Base-by-base conservation (phyloP, 2,797 vertebrate genomes). In the Chiloscyllium punctatum region DNA sequence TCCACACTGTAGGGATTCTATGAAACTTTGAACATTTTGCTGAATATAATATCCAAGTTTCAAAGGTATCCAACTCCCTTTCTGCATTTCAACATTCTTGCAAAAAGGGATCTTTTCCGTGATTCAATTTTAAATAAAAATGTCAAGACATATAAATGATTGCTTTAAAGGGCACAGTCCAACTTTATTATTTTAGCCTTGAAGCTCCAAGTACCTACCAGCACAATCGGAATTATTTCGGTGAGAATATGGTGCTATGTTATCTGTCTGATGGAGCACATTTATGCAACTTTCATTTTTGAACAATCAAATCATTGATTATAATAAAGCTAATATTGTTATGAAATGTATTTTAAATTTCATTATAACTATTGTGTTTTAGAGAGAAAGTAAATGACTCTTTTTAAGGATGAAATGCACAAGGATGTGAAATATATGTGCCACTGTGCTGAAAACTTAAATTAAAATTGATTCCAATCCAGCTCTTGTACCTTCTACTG, bases 281-380 rank as follows among this genome's bases (percentile, higher is more conserved):
- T 66, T 66, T 6, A 91, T 8, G 88, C 27, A 66, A 91, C 30
- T 66, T 66, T 30, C 27, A 30, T 30, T 90, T 62, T 62, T 18
- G 18, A 66, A 23, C 53, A 66, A 18, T 57, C 91, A 66, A 57
- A 66, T 91, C 53, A 37, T 18, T 6, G 1, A 91, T 15, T 33
- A 91, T 57, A 57, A 66, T 91, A 30, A 91, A 91, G 15, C 13
- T 18, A 91, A 62, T 66, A 4, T 13, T 91, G 16, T 66, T 21
- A 53, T 91, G 13, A 91, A 66, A 91, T 62, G 88, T 91, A 91
- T 91, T 57, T 33, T n/a, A 91, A 33, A 66, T 91, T 57, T 57
- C 57, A 66, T 57, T 30, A 62, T 62, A 84, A 37, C 21, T 25
- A 84, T 84, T 48, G 42, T 84, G 82, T 84, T 84, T 84, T 21